phyloP scores from a whole-genome alignment of 2,888 invertebrate genomes.

The Eristalinus sepulchralis region DNA sequence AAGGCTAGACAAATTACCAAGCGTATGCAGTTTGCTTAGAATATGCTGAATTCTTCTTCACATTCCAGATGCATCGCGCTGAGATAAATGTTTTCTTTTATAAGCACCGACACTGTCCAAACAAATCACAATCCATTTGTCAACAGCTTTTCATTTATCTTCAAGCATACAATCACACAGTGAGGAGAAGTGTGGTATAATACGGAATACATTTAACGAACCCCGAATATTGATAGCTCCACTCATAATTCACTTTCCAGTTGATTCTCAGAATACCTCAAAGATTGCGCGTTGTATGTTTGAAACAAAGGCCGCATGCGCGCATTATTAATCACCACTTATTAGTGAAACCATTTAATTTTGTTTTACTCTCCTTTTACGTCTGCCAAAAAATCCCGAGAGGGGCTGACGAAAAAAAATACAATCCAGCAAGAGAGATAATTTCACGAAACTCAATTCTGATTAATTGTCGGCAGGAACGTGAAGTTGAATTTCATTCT shows the following conservation, averaged over 20 bases:
- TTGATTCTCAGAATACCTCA: constrained; percentile 30
- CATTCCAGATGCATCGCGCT: not conserved
- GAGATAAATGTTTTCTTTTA: not conserved
- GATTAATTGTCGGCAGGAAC: constrained; percentile 48
- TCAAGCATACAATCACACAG: not conserved
- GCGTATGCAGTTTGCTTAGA: not conserved
- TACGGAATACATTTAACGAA: constrained; percentile 5
- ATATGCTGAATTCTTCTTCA: not conserved
- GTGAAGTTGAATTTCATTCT: constrained; percentile 16
- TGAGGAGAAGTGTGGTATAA: not conserved
- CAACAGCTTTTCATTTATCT: constrained; percentile 59
- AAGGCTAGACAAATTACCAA: constrained; percentile 27
- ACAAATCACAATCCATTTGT: constrained; percentile 57
- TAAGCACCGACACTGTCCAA: not conserved
- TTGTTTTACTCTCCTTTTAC: constrained; percentile 18
- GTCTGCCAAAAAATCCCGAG: constrained; percentile 15
- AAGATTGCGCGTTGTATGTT: constrained; percentile 16
- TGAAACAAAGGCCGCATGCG: constrained; percentile 43
- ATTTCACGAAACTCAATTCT: constrained; percentile 42
- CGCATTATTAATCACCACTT: constrained; percentile 61
- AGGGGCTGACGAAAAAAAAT: not conserved
- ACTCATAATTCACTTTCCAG: constrained; percentile 47
- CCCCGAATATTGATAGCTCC: constrained; percentile 51
- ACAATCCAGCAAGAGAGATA: not conserved
- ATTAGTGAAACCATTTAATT: constrained; percentile 63